These are phyloP conservation scores for Eurytoma adleriae DNA, from an alignment of 2,888 invertebrate species.

Conservation along the genomic window DNA sequence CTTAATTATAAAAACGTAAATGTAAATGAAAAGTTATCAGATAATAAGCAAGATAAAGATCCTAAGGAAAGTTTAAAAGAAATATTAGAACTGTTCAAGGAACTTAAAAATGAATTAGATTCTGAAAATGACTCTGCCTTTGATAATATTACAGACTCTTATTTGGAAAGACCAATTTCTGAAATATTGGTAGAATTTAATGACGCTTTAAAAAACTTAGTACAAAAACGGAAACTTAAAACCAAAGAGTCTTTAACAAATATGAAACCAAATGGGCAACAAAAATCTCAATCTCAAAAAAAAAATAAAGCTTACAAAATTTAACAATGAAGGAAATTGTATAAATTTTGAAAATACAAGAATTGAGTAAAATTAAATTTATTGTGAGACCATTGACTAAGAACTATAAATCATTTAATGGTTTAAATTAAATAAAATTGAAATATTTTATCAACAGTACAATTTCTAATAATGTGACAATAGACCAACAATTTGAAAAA, in stretches of 20 bases:
- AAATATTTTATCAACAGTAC: too few species aligned
- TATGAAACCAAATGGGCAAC: conserved; percentile 50
- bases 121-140: conserved; percentile 68
- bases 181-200: conserved; percentile 71
- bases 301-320: conserved; percentile 47
- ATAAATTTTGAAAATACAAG: conserved; percentile 47
- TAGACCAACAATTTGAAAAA: neutral
- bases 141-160: conserved; percentile 68
- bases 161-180: conserved; percentile 69
- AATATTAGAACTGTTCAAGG: conserved; percentile 71
- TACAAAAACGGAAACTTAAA: conserved; percentile 65
- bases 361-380: conserved; percentile 46
- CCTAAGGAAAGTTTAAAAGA: conserved; percentile 70
- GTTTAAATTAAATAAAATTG: too few species aligned
- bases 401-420: neutral
- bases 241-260: conserved; percentile 52
- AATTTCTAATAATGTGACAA: too few species aligned
- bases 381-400: neutral
- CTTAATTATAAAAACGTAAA: conserved; percentile 6
- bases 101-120: conserved; percentile 69
- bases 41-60: conserved; percentile 60
- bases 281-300: conserved; percentile 49
- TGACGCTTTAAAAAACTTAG: conserved; percentile 70
- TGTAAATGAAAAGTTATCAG: conserved; percentile 14
- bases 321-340: conserved; percentile 41